Evolutionary conservation across 2,888 invertebrate species (phyloP).

Genomic region (Schizotus pectinicornis): DNA sequence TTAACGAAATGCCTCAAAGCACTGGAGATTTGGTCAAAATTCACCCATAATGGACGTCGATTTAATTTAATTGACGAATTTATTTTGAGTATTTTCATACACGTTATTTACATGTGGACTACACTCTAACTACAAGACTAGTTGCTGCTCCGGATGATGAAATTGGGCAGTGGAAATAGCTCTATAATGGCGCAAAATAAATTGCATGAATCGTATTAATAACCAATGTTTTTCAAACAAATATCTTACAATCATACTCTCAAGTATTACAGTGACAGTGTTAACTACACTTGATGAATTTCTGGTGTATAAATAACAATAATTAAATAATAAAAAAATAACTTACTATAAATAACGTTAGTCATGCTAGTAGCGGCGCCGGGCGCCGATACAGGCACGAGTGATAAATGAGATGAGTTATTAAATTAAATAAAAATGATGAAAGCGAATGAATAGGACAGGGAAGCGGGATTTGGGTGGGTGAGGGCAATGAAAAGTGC

Average conservation of each 20-base stretch:
- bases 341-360: constrained; percentile 51
- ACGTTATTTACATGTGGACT: constrained; percentile 51
- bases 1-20: no score
- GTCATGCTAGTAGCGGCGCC: constrained; percentile 44
- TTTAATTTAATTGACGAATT: constrained; percentile 7
- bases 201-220: constrained; percentile 40
- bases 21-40: no score
- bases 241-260: constrained; percentile 44
- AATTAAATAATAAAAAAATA: constrained; percentile 42
- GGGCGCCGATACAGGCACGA: constrained; percentile 45
- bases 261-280: constrained; percentile 45
- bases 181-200: constrained; percentile 36
- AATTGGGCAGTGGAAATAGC: constrained; percentile 40
- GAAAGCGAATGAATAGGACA: constrained; percentile 19
- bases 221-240: constrained; percentile 44
- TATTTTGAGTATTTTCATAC: constrained; percentile 40
- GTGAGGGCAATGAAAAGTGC: constrained; percentile 4
- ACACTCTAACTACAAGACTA: constrained; percentile 56
- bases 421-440: constrained; percentile 37
- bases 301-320: constrained; percentile 32
- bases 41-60: no score
- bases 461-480: not conserved
- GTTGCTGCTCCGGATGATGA: constrained; percentile 48
- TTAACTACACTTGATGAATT: constrained; percentile 35
- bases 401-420: constrained; percentile 36